phyloP scores from a whole-genome alignment of 2,113 vertebrate species.

The Oryzias javanicus region DNA sequence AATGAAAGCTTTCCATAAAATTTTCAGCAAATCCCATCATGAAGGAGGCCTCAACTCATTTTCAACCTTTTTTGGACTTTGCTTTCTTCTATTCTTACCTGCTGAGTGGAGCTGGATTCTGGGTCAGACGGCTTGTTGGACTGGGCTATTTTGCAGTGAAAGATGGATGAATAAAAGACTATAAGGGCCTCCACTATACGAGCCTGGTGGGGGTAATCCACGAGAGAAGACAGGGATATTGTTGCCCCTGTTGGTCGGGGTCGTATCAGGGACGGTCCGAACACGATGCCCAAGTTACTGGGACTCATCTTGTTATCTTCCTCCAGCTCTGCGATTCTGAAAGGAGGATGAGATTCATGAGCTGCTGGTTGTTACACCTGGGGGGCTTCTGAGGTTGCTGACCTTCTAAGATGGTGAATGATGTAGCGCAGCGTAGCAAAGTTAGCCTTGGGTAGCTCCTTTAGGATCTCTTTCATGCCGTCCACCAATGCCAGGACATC shows the following conservation, averaged over 20 bases:
- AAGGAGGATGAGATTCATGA: not conserved
- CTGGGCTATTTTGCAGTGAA: constrained; percentile 60
- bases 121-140: constrained; percentile 15
- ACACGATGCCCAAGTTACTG: constrained; percentile 92
- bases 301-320: constrained; percentile 97
- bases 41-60: no score
- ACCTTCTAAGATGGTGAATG: constrained; percentile 87
- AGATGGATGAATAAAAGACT: constrained; percentile 85
- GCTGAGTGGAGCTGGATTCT: constrained; percentile 39
- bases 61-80: no score
- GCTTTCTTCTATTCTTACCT: constrained; percentile 33
- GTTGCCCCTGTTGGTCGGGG: constrained; percentile 92
- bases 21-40: no score
- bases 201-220: constrained; percentile 96
- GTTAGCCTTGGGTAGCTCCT: constrained; percentile 83
- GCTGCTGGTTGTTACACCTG: not conserved
- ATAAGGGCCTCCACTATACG: constrained; percentile 90
- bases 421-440: constrained; percentile 84
- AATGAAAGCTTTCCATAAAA: no score
- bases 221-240: constrained; percentile 91
- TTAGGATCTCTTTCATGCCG: constrained; percentile 82
- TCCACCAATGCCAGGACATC: constrained; percentile 77
- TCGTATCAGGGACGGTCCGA: constrained; percentile 92
- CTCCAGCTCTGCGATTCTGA: constrained; percentile 91
- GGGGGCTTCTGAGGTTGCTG: constrained; percentile 8